A percentile compares a stretch with the other conserved stretches of the same genome.
phyloP scores from a whole-genome alignment of 2,113 vertebrate genomes.

The Oreocharis arfaki region DNA sequence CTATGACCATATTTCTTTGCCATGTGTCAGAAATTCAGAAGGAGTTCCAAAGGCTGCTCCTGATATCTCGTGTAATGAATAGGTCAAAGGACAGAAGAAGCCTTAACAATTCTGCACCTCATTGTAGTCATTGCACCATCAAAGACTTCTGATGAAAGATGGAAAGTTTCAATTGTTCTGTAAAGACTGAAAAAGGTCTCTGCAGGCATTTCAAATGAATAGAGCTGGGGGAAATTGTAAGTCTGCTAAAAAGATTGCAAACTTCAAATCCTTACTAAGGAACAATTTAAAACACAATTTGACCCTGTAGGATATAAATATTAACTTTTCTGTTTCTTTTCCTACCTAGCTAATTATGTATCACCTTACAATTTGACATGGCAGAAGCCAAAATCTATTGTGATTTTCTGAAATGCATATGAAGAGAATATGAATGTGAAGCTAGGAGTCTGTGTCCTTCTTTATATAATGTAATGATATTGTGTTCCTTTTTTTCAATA shows the following conservation, averaged over 20 bases:
- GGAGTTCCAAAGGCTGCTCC: conserved; percentile 1
- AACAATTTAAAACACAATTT: conserved; percentile 5
- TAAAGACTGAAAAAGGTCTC: conserved; percentile 20
- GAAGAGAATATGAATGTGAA: not conserved
- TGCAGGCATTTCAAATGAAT: conserved; percentile 30
- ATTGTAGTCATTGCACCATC: conserved; percentile 7
- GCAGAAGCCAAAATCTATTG: not conserved
- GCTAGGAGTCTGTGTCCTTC: not conserved
- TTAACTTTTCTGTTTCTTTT: not conserved
- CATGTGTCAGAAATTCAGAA: conserved; percentile 9
- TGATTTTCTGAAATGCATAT: not conserved
- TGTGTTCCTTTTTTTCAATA: not conserved
- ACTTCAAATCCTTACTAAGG: not conserved
- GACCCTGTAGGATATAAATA: conserved; percentile 21
- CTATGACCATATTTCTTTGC: not conserved
- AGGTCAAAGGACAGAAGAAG: conserved; percentile 2
- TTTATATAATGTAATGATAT: not conserved
- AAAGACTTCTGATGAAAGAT: not conserved
- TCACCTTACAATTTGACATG: not conserved
- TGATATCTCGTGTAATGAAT: conserved; percentile 12
- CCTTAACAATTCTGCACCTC: not conserved
- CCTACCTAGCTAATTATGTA: conserved; percentile 18
- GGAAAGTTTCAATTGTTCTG: conserved; percentile 18
- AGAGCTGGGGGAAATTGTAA: not conserved
- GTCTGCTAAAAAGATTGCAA: not conserved